Conservation (phyloP, 2,888 invertebrate genomes). For the Lepeophtheirus nordmannii region DNA sequence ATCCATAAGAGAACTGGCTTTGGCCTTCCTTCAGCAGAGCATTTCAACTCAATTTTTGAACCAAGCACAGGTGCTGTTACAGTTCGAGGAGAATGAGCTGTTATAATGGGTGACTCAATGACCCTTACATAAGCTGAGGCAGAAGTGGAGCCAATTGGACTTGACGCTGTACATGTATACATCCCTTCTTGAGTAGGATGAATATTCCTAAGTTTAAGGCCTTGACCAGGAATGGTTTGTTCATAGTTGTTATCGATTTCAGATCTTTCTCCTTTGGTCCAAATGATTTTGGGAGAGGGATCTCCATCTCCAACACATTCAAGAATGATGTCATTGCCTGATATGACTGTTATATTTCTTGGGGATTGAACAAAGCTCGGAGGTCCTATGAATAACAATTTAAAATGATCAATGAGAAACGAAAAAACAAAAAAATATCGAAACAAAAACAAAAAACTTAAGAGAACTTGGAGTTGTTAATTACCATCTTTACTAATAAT, state of each 20-base stretch:
- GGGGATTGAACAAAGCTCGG: conserved; percentile 7
- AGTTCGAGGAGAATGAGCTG: background rate
- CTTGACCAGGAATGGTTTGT: background rate
- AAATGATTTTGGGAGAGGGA: conserved; percentile 7
- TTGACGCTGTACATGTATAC: background rate
- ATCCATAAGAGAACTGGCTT: conserved; percentile 15
- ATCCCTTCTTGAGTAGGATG: conserved; percentile 1
- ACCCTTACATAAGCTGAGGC: background rate
- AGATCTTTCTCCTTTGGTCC: background rate
- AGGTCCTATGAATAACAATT: background rate
- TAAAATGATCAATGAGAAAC: no score
- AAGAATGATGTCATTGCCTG: conserved; percentile 8
- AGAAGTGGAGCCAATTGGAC: background rate
- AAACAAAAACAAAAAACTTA: no score
- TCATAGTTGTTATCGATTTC: background rate
- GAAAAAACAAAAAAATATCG: no score
- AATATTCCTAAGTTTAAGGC: background rate
- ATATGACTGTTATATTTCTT: conserved; percentile 1
- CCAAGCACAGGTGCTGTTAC: background rate
- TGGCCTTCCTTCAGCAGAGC: background rate
- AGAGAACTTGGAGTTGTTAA: no score
- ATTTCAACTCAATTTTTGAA: background rate
- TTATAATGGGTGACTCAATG: conserved; percentile 2
- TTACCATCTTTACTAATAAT: no score
- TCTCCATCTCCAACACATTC: conserved; percentile 9